Conservation (phyloP, 2,888 invertebrate genomes). For the Labia minor region DNA sequence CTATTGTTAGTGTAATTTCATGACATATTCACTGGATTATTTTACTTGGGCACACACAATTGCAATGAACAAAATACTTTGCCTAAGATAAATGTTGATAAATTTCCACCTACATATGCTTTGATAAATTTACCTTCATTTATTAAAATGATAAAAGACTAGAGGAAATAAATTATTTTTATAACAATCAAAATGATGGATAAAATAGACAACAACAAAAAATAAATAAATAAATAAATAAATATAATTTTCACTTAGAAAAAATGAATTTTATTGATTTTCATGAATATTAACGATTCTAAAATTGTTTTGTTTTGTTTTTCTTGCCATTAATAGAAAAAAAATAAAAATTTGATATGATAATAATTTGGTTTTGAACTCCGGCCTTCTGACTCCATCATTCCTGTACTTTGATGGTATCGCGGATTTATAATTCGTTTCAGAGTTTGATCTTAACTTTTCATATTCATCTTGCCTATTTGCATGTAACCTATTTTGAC, state of each 20-base stretch:
- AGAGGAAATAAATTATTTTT: neutral
- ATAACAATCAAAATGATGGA: neutral
- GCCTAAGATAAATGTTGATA: neutral
- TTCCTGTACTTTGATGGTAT: neutral
- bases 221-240: neutral
- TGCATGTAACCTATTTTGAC: neutral
- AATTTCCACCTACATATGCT: neutral
- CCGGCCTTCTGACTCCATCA: neutral
- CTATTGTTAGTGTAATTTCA: neutral
- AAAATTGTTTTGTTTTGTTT: too few species aligned
- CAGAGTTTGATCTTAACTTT: neutral
- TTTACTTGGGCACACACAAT: neutral
- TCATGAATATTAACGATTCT: too few species aligned
- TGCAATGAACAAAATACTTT: too few species aligned
- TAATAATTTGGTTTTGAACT: neutral
- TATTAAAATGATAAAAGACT: neutral
- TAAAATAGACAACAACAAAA: neutral
- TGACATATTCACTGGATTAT: neutral
- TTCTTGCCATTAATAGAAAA: too few species aligned
- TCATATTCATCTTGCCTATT: neutral
- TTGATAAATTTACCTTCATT: neutral
- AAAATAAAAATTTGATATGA: neutral
- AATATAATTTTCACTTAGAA: too few species aligned
- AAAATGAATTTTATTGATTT: too few species aligned
- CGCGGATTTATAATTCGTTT: too few species aligned